Percentiles rank a stretch among this genome's conserved stretches.
These are phyloP conservation scores for Hirtodrosophila alboralis DNA, from an alignment of 2,888 invertebrate genomes.

Conservation along the genomic window DNA sequence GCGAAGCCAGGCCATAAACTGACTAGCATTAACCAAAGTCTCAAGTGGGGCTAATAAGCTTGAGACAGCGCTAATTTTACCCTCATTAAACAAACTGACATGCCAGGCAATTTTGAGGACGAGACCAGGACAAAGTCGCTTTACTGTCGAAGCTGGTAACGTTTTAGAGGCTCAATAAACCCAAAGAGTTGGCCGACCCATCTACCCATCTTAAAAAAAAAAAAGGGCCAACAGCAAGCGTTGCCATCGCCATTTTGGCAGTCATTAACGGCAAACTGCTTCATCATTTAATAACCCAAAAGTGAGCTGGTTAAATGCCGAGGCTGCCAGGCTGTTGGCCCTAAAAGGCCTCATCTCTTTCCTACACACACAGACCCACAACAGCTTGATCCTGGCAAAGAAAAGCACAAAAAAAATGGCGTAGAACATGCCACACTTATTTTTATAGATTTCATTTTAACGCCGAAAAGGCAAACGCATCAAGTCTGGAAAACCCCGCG, in stretches of 20 bases:
- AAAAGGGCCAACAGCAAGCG: slow-evolving; percentile 48
- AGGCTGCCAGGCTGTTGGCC: slow-evolving; percentile 53
- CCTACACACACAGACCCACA: slow-evolving; percentile 43
- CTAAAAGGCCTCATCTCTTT: slow-evolving; percentile 36
- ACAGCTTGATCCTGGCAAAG: slow-evolving; percentile 53
- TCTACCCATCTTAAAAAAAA: slow-evolving; percentile 6
- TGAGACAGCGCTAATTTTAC: slow-evolving; percentile 80
- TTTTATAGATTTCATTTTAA: slow-evolving; percentile 80
- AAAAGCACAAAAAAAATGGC: slow-evolving; percentile 50
- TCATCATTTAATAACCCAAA: slow-evolving; percentile 81
- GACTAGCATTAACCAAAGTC: slow-evolving; percentile 74
- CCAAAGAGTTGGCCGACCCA: slow-evolving; percentile 51
- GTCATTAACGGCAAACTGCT: slow-evolving; percentile 80
- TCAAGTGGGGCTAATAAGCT: slow-evolving; percentile 78
- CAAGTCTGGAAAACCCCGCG: slow-evolving; percentile 36
- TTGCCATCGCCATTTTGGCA: slow-evolving; percentile 70
- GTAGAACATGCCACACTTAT: slow-evolving; percentile 78
- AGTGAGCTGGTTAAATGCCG: slow-evolving; percentile 81
- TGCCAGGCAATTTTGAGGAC: slow-evolving; percentile 47
- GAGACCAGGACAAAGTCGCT: slow-evolving; percentile 8
- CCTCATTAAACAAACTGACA: slow-evolving; percentile 80
- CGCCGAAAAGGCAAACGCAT: slow-evolving; percentile 78
- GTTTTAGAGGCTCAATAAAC: slow-evolving; percentile 76
- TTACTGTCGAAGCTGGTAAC: slow-evolving; percentile 51
- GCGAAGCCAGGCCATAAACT: slow-evolving; percentile 64